These are phyloP conservation scores for Agrotis segetum DNA, from an alignment of 2,888 invertebrate species.

Conservation along the genomic window DNA sequence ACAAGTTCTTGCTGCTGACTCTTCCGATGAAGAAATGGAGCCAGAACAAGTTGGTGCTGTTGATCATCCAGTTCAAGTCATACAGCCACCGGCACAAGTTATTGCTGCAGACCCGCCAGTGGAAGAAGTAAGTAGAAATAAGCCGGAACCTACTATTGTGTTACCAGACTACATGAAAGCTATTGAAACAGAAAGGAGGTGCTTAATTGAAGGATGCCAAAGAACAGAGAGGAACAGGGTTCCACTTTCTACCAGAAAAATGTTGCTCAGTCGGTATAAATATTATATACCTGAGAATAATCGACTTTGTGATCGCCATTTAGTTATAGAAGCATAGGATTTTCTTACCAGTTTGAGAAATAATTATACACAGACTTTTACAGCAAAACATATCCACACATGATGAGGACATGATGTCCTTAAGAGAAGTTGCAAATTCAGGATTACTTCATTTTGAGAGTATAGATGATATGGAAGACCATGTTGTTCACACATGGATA, in stretches of 20 bases:
- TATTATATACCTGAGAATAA: constrained; percentile 20
- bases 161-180: constrained; percentile 20
- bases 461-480: not conserved
- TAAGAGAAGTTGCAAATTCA: not conserved
- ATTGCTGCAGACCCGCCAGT: not conserved
- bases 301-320: constrained; percentile 13
- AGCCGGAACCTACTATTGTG: constrained; percentile 5
- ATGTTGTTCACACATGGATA: not conserved
- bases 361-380: constrained; percentile 16
- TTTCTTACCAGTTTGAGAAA: constrained; percentile 2
- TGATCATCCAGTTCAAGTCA: not conserved
- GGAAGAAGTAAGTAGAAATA: not conserved
- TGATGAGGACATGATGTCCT: constrained; percentile 22
- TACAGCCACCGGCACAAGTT: not conserved
- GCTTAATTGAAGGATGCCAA: constrained; percentile 16
- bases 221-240: constrained; percentile 7
- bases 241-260: constrained; percentile 12
- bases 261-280: constrained; percentile 10
- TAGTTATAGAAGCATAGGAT: constrained; percentile 10
- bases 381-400: constrained; percentile 22
- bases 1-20: not conserved
- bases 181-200: constrained; percentile 4
- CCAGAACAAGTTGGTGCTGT: not conserved
- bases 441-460: not conserved
- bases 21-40: not conserved